phyloP scores from a whole-genome alignment of 2,797 vertebrate species.

The Pseudochirops cupreus region DNA sequence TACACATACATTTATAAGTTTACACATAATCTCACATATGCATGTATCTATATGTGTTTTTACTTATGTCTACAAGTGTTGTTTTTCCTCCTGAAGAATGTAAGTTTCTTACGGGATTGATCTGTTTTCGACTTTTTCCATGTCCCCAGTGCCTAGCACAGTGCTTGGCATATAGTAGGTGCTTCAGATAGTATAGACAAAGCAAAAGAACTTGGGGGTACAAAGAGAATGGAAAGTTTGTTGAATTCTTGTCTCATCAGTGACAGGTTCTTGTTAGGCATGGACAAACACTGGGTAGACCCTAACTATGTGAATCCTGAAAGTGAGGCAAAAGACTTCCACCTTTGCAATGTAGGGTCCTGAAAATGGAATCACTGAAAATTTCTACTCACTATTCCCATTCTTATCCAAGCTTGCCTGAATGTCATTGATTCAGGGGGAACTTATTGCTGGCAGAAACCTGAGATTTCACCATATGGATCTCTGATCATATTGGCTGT shows the following conservation, averaged over 20 bases:
- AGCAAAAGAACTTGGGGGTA: background rate
- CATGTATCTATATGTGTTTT: background rate
- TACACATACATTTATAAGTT: background rate
- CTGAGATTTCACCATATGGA: background rate
- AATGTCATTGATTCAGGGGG: background rate
- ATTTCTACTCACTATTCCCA: background rate
- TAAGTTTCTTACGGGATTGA: background rate
- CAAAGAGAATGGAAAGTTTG: background rate
- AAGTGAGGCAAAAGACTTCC: background rate
- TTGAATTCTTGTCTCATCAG: background rate
- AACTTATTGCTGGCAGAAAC: background rate
- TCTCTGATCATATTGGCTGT: slow-evolving; percentile 70
- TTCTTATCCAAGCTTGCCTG: background rate
- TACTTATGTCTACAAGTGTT: background rate
- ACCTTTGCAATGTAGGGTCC: background rate
- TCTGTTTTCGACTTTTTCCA: background rate
- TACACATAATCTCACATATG: background rate
- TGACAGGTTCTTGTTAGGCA: background rate
- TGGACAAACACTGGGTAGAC: background rate
- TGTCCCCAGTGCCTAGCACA: background rate
- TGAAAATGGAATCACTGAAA: background rate
- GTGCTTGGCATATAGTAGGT: background rate
- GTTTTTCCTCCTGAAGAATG: background rate
- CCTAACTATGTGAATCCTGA: background rate
- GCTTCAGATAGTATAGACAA: background rate